Base-by-base conservation (phyloP, 2,888 invertebrate genomes). In the Aphrophora alni region DNA sequence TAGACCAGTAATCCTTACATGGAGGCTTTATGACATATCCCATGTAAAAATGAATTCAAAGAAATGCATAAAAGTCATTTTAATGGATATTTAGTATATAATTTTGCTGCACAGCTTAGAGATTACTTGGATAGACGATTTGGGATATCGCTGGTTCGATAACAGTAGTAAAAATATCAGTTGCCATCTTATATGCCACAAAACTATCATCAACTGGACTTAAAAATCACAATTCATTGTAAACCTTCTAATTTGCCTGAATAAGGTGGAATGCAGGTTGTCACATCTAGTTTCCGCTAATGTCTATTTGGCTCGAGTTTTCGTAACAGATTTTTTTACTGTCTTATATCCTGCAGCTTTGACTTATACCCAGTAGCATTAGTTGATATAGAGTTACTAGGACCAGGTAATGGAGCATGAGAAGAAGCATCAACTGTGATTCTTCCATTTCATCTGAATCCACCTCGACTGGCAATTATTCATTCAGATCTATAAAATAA, bases 1-100 rank as follows among this genome's bases (percentile, higher is more conserved):
- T 68, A 68, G 5, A 68, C 68, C 68, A 68, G 68, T 68, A 68
- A 10, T 68, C 68, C 24, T 24, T 74, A 25, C 74, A 74, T 12
- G 17, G 14, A 17, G 72, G 26, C 26, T 5, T 24, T 25, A 72
- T 8, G 10, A 21, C 3, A 24, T 68, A 68, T 7, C 68, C 4
- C 68, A 68, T 68, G 10, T 21, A 10, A 24, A 68, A 68, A 68
- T 68, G 3, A 10, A 77, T 77, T 10, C 68, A 5, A 33, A n/a
- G 28, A 38, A 74, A 74, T 74, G 74, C 26, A 17, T 24, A 74
- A 28, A 74, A 17, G 27, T 74, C 74, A 74, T 74, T 24, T 74
- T 8, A 74, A 33, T 74, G 3, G 17, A 74, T 74, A 26, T 28
- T 33, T 74, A 26, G 14, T 21, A 25, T 68, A 5, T 24, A 5